Evolutionary conservation across 2,888 invertebrate species (phyloP).

Genomic region (Dichetophora obliterata): DNA sequence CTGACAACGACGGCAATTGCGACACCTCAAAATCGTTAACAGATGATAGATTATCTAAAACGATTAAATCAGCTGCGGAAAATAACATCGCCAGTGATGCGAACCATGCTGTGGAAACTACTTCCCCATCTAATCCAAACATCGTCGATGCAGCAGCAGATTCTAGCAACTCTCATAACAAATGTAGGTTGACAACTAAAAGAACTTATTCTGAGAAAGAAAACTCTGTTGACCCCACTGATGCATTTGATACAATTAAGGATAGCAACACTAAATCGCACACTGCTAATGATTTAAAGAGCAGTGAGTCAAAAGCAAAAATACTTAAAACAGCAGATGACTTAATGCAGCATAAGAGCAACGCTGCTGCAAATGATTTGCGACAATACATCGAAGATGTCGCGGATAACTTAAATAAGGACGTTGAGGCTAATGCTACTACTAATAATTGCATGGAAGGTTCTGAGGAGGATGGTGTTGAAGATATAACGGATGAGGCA

Average conservation of each 20-base stretch:
- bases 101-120: neutral
- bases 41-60: conserved; percentile 10
- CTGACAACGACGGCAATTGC: neutral
- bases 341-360: neutral
- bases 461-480: conserved; percentile 68
- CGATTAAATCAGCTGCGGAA: neutral
- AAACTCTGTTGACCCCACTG: conserved; percentile 27
- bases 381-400: neutral
- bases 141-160: conserved; percentile 21
- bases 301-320: conserved; percentile 42
- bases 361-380: neutral
- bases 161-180: conserved; percentile 14
- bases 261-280: conserved; percentile 31
- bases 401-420: neutral
- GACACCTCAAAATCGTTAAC: neutral
- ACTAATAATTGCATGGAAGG: neutral
- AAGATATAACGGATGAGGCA: conserved; percentile 85
- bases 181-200: conserved; percentile 38
- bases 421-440: conserved; percentile 3
- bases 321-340: conserved; percentile 45
- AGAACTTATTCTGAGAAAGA: conserved; percentile 35
- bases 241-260: conserved; percentile 31
- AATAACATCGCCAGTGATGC: neutral
- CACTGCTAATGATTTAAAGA: neutral
- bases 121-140: neutral